phyloP scores from a whole-genome alignment of 2,113 vertebrate genomes.

The Myrmecophaga tridactyla region DNA sequence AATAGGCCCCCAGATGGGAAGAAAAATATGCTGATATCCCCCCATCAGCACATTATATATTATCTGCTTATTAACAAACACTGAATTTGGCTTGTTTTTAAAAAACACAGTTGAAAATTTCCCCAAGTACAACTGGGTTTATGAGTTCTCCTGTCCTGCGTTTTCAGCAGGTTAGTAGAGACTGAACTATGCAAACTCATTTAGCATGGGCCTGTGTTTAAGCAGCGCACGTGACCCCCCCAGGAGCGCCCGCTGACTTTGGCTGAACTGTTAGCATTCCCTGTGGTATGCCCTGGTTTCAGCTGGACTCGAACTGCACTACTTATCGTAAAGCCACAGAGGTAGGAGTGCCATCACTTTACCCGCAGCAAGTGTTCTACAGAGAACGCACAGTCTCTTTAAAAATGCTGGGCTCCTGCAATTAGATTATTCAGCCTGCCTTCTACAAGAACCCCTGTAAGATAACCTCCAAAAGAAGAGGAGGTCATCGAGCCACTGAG shows the following conservation, averaged over 20 bases:
- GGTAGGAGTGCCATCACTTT: conserved; percentile 32
- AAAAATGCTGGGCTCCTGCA: neutral
- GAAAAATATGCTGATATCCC: neutral
- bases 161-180: conserved; percentile 30
- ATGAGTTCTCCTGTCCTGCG: neutral
- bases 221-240: neutral
- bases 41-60: neutral
- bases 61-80: neutral
- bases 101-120: neutral
- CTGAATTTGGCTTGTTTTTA: conserved; percentile 15
- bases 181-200: neutral
- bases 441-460: neutral
- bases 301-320: neutral
- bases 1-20: neutral
- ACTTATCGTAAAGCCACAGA: conserved; percentile 32
- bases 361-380: neutral
- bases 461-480: neutral
- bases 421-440: neutral
- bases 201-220: neutral
- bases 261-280: conserved; percentile 6
- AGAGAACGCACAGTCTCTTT: neutral
- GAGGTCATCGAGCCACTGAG: neutral
- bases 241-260: neutral
- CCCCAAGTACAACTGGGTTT: neutral
- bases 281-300: neutral